phyloP scores from a whole-genome alignment of 2,113 vertebrate genomes.

The Penelope pileata region DNA sequence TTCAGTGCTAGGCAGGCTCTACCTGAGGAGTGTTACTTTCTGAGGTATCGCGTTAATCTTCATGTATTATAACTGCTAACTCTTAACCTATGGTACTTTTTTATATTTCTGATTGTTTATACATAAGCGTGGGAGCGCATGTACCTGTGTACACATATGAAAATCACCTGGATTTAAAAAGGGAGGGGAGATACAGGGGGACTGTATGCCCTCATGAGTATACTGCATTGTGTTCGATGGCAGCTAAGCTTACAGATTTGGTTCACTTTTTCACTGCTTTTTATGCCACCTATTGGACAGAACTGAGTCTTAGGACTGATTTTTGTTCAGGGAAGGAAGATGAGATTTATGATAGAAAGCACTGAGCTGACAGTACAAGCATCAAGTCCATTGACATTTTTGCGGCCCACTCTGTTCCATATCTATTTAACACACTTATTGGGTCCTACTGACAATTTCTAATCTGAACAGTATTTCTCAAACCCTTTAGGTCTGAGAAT shows the following conservation, averaged over 20 bases:
- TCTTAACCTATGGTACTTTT: constrained; percentile 25
- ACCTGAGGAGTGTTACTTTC: neutral
- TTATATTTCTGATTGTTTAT: constrained; percentile 17
- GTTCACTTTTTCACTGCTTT: neutral
- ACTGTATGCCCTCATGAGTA: neutral
- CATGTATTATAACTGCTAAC: neutral
- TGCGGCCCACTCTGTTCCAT: neutral
- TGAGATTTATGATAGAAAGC: neutral
- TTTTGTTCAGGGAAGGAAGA: neutral
- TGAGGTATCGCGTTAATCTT: constrained; percentile 46
- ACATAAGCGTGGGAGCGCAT: accelerated
- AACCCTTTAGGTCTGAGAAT: neutral
- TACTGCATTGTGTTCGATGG: neutral
- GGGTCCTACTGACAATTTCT: neutral
- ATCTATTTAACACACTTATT: neutral
- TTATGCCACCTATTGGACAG: neutral
- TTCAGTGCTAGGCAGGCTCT: neutral
- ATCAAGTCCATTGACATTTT: neutral
- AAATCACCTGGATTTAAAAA: neutral
- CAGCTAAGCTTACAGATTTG: neutral
- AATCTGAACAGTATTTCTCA: neutral
- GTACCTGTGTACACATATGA: neutral
- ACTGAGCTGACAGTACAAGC: neutral
- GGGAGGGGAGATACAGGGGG: neutral
- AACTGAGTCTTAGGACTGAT: neutral